These are phyloP conservation scores for Takifugu flavidus DNA, from an alignment of 2,113 vertebrate species.

Conservation along the genomic window DNA sequence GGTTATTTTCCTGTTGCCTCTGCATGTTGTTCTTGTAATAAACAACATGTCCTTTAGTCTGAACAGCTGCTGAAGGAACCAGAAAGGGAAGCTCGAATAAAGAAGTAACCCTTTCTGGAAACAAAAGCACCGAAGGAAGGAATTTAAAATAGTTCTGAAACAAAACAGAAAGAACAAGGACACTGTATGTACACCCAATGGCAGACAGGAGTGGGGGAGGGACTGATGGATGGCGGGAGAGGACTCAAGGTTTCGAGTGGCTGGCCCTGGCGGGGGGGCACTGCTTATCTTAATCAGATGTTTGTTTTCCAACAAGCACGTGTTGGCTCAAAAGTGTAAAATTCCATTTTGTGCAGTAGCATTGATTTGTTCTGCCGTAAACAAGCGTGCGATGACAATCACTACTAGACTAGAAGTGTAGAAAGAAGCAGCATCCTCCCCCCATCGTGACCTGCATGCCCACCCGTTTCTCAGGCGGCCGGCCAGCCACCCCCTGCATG, in stretches of 20 bases:
- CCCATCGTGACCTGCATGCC: slow-evolving; percentile 38
- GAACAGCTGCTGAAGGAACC: slow-evolving; percentile 8
- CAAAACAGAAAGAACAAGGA: slow-evolving; percentile 59
- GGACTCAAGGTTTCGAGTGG: slow-evolving; percentile 29
- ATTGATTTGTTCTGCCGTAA: slow-evolving; percentile 20
- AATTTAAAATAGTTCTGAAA: slow-evolving; percentile 44
- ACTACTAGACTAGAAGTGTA: slow-evolving; percentile 11
- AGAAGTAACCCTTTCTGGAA: slow-evolving; percentile 56
- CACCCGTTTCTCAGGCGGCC: slow-evolving; percentile 48
- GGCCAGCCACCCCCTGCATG: slow-evolving; percentile 37
- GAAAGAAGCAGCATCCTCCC: slow-evolving; percentile 30
- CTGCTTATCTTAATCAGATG: slow-evolving; percentile 51
- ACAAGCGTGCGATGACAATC: slow-evolving; percentile 21
- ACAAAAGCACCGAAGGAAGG: slow-evolving; percentile 61
- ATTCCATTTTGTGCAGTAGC: not conserved
- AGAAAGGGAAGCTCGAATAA: slow-evolving; percentile 40
- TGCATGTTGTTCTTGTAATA: slow-evolving; percentile 51
- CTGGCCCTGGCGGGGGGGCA: slow-evolving; percentile 25
- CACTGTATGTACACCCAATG: slow-evolving; percentile 40
- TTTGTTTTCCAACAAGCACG: slow-evolving; percentile 36
- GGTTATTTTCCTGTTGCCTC: slow-evolving; percentile 34
- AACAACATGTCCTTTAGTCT: slow-evolving; percentile 64
- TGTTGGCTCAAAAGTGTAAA: slow-evolving; percentile 23
- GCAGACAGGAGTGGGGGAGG: slow-evolving; percentile 37
- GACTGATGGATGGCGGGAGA: slow-evolving; percentile 39